These are phyloP conservation scores for Hippocampus abdominalis DNA, from an alignment of 2,113 vertebrate species.

Conservation along the genomic window DNA sequence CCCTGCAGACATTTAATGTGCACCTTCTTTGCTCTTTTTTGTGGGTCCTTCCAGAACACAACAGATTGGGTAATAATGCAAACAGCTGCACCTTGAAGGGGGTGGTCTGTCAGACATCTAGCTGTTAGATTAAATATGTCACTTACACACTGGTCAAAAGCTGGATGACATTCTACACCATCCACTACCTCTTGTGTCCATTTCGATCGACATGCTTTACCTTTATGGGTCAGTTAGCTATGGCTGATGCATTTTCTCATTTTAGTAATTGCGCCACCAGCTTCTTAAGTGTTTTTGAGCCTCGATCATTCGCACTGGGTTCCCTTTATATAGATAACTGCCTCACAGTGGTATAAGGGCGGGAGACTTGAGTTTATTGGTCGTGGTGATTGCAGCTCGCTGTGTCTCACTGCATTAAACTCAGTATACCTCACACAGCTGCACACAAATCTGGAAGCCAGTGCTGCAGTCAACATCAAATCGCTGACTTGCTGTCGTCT, in stretches of 20 bases:
- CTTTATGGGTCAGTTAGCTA: slow-evolving; percentile 18
- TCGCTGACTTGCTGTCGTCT: slow-evolving; percentile 47
- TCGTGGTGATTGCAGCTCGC: slow-evolving; percentile 55
- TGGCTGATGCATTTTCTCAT: slow-evolving; percentile 21
- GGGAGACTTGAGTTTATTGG: slow-evolving; percentile 40
- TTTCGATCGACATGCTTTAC: slow-evolving; percentile 17
- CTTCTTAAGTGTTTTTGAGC: slow-evolving; percentile 11
- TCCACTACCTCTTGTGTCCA: not conserved
- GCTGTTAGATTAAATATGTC: slow-evolving; percentile 30
- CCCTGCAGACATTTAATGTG: not conserved
- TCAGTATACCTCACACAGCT: slow-evolving; percentile 50
- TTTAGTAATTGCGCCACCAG: slow-evolving; percentile 5
- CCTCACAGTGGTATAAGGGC: slow-evolving; percentile 8
- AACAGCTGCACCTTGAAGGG: slow-evolving; percentile 12
- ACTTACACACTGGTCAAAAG: slow-evolving; percentile 25
- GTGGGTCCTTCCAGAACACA: slow-evolving; percentile 3
- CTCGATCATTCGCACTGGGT: not conserved
- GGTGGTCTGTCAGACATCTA: slow-evolving; percentile 40
- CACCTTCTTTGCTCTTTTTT: slow-evolving; percentile 4
- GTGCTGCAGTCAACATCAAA: slow-evolving; percentile 61
- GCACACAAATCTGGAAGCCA: slow-evolving; percentile 50
- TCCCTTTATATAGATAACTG: slow-evolving; percentile 11
- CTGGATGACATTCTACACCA: slow-evolving; percentile 7
- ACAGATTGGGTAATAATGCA: not conserved
- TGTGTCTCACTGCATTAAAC: slow-evolving; percentile 58